Percentiles rank a stretch among this genome's conserved stretches.
These are phyloP conservation scores for Leuctra nigra DNA, from an alignment of 2,888 invertebrate species.

Conservation along the genomic window DNA sequence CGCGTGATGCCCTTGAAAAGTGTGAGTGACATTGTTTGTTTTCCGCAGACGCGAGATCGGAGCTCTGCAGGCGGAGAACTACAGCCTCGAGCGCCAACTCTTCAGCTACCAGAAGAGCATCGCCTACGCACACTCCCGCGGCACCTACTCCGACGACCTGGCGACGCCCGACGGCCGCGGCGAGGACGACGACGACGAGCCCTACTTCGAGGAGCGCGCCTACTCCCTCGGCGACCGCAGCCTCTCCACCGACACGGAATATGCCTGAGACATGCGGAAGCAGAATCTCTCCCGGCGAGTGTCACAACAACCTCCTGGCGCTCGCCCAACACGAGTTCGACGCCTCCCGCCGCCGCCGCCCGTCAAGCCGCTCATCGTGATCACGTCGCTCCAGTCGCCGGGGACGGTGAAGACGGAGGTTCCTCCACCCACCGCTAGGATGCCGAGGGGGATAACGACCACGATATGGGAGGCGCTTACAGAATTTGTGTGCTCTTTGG, in stretches of 20 bases:
- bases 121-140: constrained; percentile 60
- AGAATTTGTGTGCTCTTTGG: constrained; percentile 42
- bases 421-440: constrained; percentile 3
- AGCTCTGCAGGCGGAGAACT: constrained; percentile 75
- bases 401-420: constrained; percentile 18
- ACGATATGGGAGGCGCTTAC: constrained; percentile 43
- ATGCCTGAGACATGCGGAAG: constrained; percentile 49
- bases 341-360: constrained; percentile 23
- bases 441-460: constrained; percentile 32
- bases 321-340: constrained; percentile 26
- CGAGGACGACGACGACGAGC: constrained; percentile 33
- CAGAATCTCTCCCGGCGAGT: constrained; percentile 6
- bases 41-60: constrained; percentile 64
- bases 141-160: constrained; percentile 43
- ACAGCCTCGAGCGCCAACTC: constrained; percentile 71
- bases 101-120: constrained; percentile 78
- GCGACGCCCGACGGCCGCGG: constrained; percentile 39
- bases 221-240: constrained; percentile 50
- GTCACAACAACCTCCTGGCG: constrained; percentile 25
- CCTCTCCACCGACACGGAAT: constrained; percentile 63
- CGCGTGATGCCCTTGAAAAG: too few relatives aligned
- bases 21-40: background rate
- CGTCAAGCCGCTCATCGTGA: constrained; percentile 19
- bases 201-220: constrained; percentile 34
- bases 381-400: constrained; percentile 17